These are phyloP conservation scores for Leptinotarsa rubiginosa DNA, from an alignment of 2,888 invertebrate genomes.

Conservation along the genomic window DNA sequence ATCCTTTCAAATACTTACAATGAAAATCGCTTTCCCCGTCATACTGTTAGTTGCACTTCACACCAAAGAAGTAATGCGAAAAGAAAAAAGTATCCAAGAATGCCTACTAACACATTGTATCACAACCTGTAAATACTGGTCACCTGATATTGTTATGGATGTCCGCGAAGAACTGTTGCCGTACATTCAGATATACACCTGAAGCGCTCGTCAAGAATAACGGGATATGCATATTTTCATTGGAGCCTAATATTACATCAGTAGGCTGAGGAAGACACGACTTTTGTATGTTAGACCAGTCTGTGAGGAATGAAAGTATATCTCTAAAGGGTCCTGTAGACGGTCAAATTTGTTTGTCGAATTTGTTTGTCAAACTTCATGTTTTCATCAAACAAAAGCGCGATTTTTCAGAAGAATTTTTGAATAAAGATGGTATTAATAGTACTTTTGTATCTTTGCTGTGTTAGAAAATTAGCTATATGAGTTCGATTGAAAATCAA, in stretches of 20 bases:
- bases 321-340: too few species aligned
- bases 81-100: constrained; percentile 5
- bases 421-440: too few species aligned
- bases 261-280: constrained; percentile 40
- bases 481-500: too few species aligned
- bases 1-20: constrained; percentile 27
- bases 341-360: too few species aligned
- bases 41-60: constrained; percentile 16
- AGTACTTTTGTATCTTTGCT: too few species aligned
- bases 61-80: background rate
- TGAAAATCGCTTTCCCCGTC: constrained; percentile 25
- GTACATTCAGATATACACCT: constrained; percentile 37
- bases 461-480: too few species aligned
- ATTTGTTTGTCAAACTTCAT: too few species aligned
- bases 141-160: constrained; percentile 35
- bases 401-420: background rate
- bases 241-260: constrained; percentile 43
- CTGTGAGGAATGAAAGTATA: background rate
- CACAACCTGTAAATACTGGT: constrained; percentile 24
- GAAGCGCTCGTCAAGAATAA: constrained; percentile 55
- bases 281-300: constrained; percentile 19
- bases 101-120: constrained; percentile 10
- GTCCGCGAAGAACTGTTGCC: constrained; percentile 56
- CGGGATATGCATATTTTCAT: constrained; percentile 58
- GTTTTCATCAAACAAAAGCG: too few species aligned